Evolutionary conservation across 2,113 vertebrate genomes (phyloP).

Genomic region (Phoxinus phoxinus): DNA sequence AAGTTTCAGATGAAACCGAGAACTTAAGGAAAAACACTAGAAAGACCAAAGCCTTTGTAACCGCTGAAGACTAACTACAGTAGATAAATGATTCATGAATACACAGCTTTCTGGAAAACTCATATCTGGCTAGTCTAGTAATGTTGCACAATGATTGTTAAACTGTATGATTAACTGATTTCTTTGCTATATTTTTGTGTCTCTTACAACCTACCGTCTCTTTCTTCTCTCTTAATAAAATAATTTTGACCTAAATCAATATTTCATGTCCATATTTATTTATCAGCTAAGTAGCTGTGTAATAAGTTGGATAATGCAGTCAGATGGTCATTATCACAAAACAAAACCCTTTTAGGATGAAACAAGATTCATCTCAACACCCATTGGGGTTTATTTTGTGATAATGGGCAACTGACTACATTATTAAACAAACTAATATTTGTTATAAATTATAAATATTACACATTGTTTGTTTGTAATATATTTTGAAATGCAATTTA

Average conservation of each 20-base stretch:
- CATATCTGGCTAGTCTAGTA: background rate
- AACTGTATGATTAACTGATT: background rate
- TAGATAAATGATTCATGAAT: background rate
- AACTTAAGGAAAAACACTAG: background rate
- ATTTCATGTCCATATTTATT: conserved; percentile 9
- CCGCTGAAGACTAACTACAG: background rate
- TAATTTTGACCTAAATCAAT: conserved; percentile 14
- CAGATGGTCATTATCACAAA: background rate
- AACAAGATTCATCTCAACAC: background rate
- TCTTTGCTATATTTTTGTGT: background rate
- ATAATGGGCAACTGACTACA: background rate
- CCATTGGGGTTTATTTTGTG: background rate
- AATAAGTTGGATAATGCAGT: conserved; percentile 9
- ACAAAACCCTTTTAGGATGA: background rate
- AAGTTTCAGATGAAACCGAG: background rate
- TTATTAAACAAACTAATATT: too few relatives aligned
- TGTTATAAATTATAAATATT: too few relatives aligned
- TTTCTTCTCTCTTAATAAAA: background rate
- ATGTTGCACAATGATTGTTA: background rate
- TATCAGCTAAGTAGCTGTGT: background rate
- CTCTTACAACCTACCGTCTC: background rate
- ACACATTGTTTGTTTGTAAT: too few relatives aligned
- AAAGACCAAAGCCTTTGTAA: background rate
- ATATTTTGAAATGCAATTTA: too few relatives aligned
- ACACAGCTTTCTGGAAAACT: background rate